A percentile compares a stretch with the other conserved stretches of the same genome.
Conservation (phyloP, 2,888 invertebrate species). For the Scaeva pyrastri region DNA sequence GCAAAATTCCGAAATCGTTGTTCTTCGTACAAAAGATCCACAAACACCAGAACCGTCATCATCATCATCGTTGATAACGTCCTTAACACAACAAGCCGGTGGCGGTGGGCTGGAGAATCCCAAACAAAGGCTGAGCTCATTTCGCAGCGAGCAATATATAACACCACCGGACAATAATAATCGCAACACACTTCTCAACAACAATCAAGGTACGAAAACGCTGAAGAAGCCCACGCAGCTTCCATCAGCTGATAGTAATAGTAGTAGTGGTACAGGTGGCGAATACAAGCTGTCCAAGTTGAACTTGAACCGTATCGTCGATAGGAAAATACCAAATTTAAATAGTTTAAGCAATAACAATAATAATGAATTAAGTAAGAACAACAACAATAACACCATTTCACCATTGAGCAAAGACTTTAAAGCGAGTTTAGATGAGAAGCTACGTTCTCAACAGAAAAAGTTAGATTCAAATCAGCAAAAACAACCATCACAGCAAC, state of each 20-base stretch:
- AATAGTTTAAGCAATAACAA: slow-evolving; percentile 74
- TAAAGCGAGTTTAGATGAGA: slow-evolving; percentile 76
- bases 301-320: slow-evolving; percentile 72
- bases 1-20: slow-evolving; percentile 83
- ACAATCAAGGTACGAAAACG: slow-evolving; percentile 74
- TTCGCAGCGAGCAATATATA: slow-evolving; percentile 82
- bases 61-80: slow-evolving; percentile 60
- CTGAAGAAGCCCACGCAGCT: slow-evolving; percentile 65
- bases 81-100: slow-evolving; percentile 61
- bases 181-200: slow-evolving; percentile 68
- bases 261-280: slow-evolving; percentile 57
- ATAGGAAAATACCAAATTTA: slow-evolving; percentile 71
- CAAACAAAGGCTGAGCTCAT: slow-evolving; percentile 84
- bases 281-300: slow-evolving; percentile 70
- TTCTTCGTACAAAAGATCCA: slow-evolving; percentile 83
- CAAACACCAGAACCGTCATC: slow-evolving; percentile 77
- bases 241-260: slow-evolving; percentile 63
- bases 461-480: slow-evolving; percentile 66
- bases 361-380: slow-evolving; percentile 64
- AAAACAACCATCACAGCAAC: slow-evolving; percentile 62
- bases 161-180: slow-evolving; percentile 69
- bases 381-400: slow-evolving; percentile 59
- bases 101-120: slow-evolving; percentile 80
- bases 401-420: slow-evolving; percentile 77
- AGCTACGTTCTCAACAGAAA: slow-evolving; percentile 69